phyloP scores from a whole-genome alignment of 2,797 vertebrate species.

The Limnodromus scolopaceus region DNA sequence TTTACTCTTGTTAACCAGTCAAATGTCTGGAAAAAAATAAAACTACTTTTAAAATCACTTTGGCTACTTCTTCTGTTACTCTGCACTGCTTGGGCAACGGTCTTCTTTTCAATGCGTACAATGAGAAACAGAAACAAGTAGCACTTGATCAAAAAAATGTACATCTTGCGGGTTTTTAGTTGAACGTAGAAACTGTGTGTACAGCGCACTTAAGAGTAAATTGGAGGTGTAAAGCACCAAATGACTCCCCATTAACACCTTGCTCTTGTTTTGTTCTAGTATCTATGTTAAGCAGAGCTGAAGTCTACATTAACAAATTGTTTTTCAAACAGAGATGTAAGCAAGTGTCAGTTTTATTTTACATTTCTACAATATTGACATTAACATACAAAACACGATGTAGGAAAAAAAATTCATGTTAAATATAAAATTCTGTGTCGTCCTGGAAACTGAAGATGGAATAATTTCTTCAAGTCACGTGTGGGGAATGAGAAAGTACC shows the following conservation, averaged over 20 bases:
- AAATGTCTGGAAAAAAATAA: conserved; percentile 80
- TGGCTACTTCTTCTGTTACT: background rate
- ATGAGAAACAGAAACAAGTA: background rate
- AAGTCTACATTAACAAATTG: background rate
- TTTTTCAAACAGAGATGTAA: background rate
- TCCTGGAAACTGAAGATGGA: background rate
- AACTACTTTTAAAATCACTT: conserved; percentile 77
- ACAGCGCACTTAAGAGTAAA: background rate
- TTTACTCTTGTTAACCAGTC: conserved; percentile 79
- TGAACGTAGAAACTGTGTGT: background rate
- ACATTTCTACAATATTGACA: conserved; percentile 31
- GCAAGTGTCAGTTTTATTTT: conserved; percentile 49
- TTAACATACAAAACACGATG: conserved; percentile 28
- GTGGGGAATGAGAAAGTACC: conserved; percentile 9
- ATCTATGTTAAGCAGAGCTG: background rate
- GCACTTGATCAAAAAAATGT: background rate
- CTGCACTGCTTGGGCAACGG: background rate
- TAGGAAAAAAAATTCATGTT: background rate
- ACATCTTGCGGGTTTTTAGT: background rate
- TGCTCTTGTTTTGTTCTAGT: background rate
- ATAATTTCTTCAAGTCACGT: conserved; percentile 3
- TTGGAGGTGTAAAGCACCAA: background rate
- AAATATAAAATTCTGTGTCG: conserved; percentile 35
- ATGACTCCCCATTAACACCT: background rate
- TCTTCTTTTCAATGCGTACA: background rate